Evolutionary conservation across 92 coral and sea anemone genomes (phyloP), one percentile per base, ranked within the genome.

Genomic region (Hydrozoanthus gracilis): DNA sequence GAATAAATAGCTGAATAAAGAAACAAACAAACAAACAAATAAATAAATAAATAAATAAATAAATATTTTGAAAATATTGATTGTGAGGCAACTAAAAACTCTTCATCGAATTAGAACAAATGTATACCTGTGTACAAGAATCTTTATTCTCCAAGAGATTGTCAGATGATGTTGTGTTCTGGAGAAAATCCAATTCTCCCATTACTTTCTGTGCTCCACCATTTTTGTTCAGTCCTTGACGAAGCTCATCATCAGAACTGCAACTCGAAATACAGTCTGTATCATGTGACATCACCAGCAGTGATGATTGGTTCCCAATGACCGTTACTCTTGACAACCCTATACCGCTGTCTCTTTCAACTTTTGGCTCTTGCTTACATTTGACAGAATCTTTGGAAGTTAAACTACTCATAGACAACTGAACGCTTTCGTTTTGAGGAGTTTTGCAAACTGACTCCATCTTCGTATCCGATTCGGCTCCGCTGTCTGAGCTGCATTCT

Each of bases 291-390:
- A 50, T 71, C 13, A 71, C 13, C 76, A 71, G 12, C 76, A 71
- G 68, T 14, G 58, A 52, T 10, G 58, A 27, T 44, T 11, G 58
- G 82, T 77, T 77, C 45, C 61, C 14, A 35, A 77, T 68, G 18
- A 17, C 7, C 14, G 82, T 44, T 77, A 52, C 44, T 17, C 68
- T 77, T 77, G 82, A 77, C 68, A 77, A 56, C 16, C 11, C 82
- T 2, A 77, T 77, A 55, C 68, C 82, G 9, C 82, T 77, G 69
- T 77, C 82, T 52, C 68, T 8, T 12, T 77, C 68, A 8, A 56
- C 39, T 12, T 5, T 60, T 10, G 82, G 82, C 69, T 9, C 39
- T 12, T 44, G 51, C 4, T 55, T 35, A 50, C 82, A 54, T 50
- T 27, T 77, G 3, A 51, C 13, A 13, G 5, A 77, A 8, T 4